Evolutionary conservation across 2,888 invertebrate genomes (phyloP).

Genomic region (Unio delphinus): DNA sequence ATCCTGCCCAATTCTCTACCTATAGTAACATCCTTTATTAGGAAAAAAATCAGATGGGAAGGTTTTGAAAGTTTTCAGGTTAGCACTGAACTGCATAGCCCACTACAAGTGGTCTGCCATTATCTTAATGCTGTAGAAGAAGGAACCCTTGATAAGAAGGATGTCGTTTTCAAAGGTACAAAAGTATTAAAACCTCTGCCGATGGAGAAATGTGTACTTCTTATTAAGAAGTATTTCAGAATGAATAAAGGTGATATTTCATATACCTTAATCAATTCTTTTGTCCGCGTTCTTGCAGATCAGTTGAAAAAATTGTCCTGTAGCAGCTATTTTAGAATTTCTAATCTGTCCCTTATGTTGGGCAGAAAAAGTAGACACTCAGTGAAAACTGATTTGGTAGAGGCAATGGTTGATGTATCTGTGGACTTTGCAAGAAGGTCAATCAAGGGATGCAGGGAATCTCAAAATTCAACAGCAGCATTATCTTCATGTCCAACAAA

Average conservation of each 20-base stretch:
- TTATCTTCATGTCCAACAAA: too few species aligned
- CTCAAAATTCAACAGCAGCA: constrained; percentile 13
- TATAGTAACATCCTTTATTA: constrained; percentile 31
- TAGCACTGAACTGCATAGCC: constrained; percentile 36
- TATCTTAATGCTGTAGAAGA: constrained; percentile 28
- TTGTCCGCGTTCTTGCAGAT: constrained; percentile 45
- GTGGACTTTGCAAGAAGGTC: constrained; percentile 24
- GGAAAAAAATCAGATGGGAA: constrained; percentile 29
- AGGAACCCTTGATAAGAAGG: constrained; percentile 24
- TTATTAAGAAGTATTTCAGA: too few species aligned
- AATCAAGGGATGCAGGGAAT: constrained; percentile 15
- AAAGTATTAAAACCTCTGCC: too few species aligned
- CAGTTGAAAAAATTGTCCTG: constrained; percentile 48
- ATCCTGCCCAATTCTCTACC: constrained; percentile 35
- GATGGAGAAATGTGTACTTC: too few species aligned
- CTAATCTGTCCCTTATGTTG: not conserved
- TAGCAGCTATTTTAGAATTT: constrained; percentile 37
- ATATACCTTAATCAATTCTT: constrained; percentile 34
- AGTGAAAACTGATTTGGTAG: constrained; percentile 17
- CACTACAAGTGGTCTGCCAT: constrained; percentile 47
- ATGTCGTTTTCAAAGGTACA: constrained; percentile 23
- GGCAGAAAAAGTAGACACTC: constrained; percentile 10
- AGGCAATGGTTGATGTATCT: constrained; percentile 23
- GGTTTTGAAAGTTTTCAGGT: constrained; percentile 28
- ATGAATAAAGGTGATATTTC: too few species aligned